Evolutionary conservation across 2,113 vertebrate species (phyloP).

Genomic region (Callipepla californica): DNA sequence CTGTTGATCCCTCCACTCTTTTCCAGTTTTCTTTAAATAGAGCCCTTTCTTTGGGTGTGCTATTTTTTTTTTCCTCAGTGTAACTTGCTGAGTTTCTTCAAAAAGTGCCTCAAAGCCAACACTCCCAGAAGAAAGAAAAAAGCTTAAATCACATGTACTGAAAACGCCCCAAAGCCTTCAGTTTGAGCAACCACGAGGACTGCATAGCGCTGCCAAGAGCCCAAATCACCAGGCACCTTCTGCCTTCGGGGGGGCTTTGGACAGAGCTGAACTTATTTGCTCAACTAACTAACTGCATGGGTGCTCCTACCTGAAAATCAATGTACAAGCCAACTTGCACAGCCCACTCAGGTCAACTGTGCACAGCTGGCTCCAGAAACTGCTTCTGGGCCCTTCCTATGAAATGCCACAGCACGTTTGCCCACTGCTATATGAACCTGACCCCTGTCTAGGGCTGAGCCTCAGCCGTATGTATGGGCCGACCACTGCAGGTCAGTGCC

Average conservation of each 20-base stretch:
- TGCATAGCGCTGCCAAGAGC: not conserved
- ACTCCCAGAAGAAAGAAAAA: not conserved
- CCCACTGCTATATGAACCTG: not conserved
- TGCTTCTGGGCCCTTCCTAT: not conserved
- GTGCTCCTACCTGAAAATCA: rapidly evolving
- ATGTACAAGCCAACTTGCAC: not conserved
- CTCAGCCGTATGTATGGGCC: not conserved
- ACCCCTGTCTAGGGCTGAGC: too few relatives aligned
- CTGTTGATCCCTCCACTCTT: not conserved
- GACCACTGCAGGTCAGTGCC: rapidly evolving
- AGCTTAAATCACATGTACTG: not conserved
- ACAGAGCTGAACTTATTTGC: rapidly evolving
- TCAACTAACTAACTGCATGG: rapidly evolving
- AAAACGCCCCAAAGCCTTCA: not conserved
- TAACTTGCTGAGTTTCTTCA: not conserved
- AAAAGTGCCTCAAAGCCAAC: not conserved
- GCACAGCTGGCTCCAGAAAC: not conserved
- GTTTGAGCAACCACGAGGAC: not conserved
- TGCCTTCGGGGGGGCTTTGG: not conserved
- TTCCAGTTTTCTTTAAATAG: not conserved
- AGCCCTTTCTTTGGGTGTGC: not conserved
- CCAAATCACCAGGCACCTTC: not conserved
- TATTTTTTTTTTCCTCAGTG: not conserved
- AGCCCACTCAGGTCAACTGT: not conserved
- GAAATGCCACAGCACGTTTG: rapidly evolving